Percentiles rank a stretch among this genome's conserved stretches.
These are phyloP conservation scores for Gymnobelideus leadbeateri DNA, from an alignment of 2,113 vertebrate genomes.

Conservation along the genomic window DNA sequence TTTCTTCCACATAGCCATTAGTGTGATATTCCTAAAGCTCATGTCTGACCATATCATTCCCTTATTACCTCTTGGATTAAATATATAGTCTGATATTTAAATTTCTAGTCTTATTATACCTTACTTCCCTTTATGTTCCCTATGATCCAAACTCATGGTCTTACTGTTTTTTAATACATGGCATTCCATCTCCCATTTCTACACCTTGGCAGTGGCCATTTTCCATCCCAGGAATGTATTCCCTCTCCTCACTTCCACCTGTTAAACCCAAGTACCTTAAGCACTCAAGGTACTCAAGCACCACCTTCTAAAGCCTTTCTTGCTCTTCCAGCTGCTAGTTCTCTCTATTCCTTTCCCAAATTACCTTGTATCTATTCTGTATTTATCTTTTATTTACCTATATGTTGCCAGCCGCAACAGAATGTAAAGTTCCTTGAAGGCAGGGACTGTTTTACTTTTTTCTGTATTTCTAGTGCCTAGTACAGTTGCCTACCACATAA, in stretches of 20 bases:
- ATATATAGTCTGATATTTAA: neutral
- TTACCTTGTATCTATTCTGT: neutral
- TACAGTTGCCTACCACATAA: neutral
- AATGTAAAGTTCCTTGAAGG: neutral
- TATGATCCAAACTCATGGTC: neutral
- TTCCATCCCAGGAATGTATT: neutral
- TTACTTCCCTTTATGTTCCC: neutral
- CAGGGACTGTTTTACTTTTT: neutral
- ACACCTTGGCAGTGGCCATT: neutral
- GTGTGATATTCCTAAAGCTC: conserved; percentile 1
- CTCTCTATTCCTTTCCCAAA: neutral
- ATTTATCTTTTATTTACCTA: neutral
- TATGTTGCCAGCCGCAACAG: neutral
- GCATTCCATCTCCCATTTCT: neutral
- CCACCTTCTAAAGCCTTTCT: neutral
- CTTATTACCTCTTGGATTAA: neutral
- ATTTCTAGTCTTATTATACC: neutral
- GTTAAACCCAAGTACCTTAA: neutral
- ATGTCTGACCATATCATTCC: neutral
- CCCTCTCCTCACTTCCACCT: neutral
- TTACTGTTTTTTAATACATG: neutral
- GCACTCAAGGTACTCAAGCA: neutral
- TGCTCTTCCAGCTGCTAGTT: neutral
- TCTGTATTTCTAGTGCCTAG: neutral
- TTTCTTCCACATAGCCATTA: neutral